These are phyloP conservation scores for Eulithis testata DNA, from an alignment of 2,888 invertebrate genomes.

Conservation along the genomic window DNA sequence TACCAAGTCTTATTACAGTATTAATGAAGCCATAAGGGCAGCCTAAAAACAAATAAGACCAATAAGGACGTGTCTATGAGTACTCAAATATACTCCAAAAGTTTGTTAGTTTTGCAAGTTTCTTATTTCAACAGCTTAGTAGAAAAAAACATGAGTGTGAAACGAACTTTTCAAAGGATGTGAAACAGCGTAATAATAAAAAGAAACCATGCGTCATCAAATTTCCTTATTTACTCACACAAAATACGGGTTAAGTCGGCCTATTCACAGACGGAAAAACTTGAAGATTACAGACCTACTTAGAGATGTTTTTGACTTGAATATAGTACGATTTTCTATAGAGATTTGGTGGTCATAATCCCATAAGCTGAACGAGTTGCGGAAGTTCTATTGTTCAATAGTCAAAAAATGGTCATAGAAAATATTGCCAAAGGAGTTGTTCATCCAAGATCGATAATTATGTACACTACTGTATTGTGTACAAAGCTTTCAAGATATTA, in stretches of 20 bases:
- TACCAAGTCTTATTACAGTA: too few relatives aligned
- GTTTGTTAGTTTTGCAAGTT: too few relatives aligned
- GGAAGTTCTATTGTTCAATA: neutral
- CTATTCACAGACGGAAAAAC: slow-evolving; percentile 5
- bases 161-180: slow-evolving; percentile 3
- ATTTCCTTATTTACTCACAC: slow-evolving; percentile 11
- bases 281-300: neutral
- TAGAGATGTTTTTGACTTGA: neutral
- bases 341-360: slow-evolving; percentile 1
- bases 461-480: too few relatives aligned
- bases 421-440: neutral
- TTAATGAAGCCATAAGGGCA: too few relatives aligned
- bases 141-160: too few relatives aligned
- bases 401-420: neutral
- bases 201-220: slow-evolving; percentile 5
- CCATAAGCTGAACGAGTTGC: neutral
- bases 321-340: neutral
- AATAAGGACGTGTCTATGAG: too few relatives aligned
- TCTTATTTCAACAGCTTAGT: too few relatives aligned
- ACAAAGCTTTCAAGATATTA: too few relatives aligned
- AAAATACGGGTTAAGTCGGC: neutral
- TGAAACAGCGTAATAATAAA: slow-evolving; percentile 1
- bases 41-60: too few relatives aligned
- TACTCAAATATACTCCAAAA: too few relatives aligned
- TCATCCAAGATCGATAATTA: too few relatives aligned